Evolutionary conservation across 2,797 vertebrate genomes (phyloP).

Genomic region (Holocentrus rufus): DNA sequence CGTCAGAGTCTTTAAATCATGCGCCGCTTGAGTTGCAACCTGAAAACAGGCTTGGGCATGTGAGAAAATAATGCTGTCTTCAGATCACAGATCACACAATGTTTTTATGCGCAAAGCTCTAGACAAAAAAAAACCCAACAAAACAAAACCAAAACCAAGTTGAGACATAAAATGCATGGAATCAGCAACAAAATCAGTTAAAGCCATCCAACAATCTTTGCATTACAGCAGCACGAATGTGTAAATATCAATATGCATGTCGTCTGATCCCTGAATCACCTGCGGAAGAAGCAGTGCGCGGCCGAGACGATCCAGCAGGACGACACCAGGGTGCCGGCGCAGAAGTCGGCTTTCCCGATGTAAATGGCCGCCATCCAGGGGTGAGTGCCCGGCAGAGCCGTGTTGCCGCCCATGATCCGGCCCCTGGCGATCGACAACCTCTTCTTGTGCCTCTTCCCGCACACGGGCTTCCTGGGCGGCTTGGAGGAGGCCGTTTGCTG

Average conservation of each 20-base stretch:
- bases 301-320: constrained; percentile 95
- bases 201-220: neutral
- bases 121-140: too few species aligned
- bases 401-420: constrained; percentile 87
- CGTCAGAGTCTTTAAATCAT: constrained; percentile 43
- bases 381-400: constrained; percentile 88
- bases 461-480: constrained; percentile 54
- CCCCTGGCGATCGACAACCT: constrained; percentile 75
- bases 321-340: constrained; percentile 88
- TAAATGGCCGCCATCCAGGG: constrained; percentile 96
- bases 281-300: constrained; percentile 92
- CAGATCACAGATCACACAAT: neutral
- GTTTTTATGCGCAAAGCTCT: neutral
- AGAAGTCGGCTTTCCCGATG: constrained; percentile 85
- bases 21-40: constrained; percentile 5
- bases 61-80: neutral
- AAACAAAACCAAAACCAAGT: too few species aligned
- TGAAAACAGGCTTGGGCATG: neutral
- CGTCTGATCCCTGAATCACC: constrained; percentile 74
- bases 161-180: too few species aligned
- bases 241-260: constrained; percentile 10
- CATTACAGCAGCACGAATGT: neutral
- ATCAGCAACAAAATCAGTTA: too few species aligned
- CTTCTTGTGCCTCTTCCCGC: constrained; percentile 90
- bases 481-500: neutral